These are phyloP conservation scores for Tetraneura akinire DNA, from an alignment of 1,140 invertebrate genomes.

Conservation along the genomic window DNA sequence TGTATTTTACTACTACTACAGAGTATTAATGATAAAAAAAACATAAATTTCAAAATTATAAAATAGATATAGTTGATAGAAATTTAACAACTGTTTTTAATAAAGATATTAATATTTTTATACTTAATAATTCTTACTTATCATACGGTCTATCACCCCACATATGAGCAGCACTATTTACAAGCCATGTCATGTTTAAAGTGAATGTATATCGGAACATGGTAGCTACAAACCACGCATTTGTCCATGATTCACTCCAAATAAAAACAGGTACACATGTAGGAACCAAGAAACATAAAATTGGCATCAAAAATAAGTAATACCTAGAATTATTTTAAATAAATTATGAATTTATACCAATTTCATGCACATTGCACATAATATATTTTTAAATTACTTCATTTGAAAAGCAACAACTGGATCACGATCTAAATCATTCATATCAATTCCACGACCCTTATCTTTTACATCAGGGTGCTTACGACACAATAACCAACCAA, in stretches of 20 bases:
- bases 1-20: too few species aligned
- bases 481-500: conserved; percentile 83
- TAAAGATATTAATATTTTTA: too few species aligned
- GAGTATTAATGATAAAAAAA: too few species aligned
- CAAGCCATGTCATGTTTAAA: conserved; percentile 92
- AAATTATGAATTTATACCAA: conserved; percentile 31
- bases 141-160: conserved; percentile 92
- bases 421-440: conserved; percentile 82
- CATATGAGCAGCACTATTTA: conserved; percentile 93
- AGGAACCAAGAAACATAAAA: conserved; percentile 84
- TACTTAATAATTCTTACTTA: conserved; percentile 61
- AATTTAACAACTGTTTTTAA: too few species aligned
- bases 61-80: too few species aligned
- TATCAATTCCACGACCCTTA: conserved; percentile 77
- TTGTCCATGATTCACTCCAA: conserved; percentile 80
- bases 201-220: conserved; percentile 84
- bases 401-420: conserved; percentile 84
- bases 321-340: conserved; percentile 70
- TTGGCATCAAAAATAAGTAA: conserved; percentile 78
- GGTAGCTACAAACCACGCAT: conserved; percentile 80
- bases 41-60: too few species aligned
- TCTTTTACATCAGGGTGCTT: conserved; percentile 83
- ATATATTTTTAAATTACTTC: conserved; percentile 62
- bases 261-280: conserved; percentile 77
- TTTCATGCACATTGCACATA: not conserved